Conservation (phyloP, 2,113 vertebrate species). For the Eubucco bourcierii region DNA sequence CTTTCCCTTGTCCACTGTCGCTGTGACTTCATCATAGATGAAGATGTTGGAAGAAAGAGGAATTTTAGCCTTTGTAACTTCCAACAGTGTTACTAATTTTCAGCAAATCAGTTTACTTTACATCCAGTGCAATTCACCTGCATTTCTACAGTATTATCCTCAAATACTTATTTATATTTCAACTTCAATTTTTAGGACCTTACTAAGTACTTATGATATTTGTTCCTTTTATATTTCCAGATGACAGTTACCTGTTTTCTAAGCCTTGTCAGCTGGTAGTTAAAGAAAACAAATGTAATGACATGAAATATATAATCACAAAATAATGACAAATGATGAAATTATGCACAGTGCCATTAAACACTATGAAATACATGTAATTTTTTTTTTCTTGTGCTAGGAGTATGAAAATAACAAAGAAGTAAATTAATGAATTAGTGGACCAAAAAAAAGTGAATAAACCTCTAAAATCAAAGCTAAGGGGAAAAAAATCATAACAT, state of each 20-base stretch:
- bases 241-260: background rate
- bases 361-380: background rate
- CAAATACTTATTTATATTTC: background rate
- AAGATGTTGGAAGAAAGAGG: background rate
- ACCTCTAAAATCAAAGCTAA: constrained; percentile 6
- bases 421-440: background rate
- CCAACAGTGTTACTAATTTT: background rate
- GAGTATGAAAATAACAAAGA: too few species aligned
- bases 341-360: background rate
- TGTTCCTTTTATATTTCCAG: background rate
- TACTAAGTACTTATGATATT: background rate
- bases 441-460: constrained; percentile 24
- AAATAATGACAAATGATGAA: background rate
- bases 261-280: background rate
- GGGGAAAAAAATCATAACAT: constrained; percentile 8
- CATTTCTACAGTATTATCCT: background rate
- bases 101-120: background rate
- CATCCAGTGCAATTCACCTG: background rate
- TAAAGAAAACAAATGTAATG: background rate
- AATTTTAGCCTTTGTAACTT: background rate
- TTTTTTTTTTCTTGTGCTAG: background rate
- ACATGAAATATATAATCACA: background rate
- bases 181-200: background rate
- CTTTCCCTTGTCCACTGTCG: too few species aligned
- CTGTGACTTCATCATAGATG: too few species aligned